Evolutionary conservation across 2,797 vertebrate genomes (phyloP).

Genomic region (Thamnophis elegans): DNA sequence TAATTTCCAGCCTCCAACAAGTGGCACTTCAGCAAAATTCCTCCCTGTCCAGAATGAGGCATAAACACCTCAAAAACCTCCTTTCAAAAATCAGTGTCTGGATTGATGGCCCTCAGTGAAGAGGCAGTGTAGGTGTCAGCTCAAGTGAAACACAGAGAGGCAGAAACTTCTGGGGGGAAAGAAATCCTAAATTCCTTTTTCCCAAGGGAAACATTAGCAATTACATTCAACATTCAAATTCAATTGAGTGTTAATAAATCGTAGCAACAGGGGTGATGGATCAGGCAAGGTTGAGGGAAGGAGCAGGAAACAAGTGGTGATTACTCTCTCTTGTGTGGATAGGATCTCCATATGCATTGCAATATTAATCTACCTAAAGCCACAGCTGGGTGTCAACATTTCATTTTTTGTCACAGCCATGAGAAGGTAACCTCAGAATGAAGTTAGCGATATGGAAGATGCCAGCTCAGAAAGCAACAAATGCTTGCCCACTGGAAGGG

Average conservation of each 20-base stretch:
- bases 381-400: neutral
- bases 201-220: neutral
- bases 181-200: conserved; percentile 32
- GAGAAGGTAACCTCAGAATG: rapidly evolving
- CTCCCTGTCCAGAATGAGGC: neutral
- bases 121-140: neutral
- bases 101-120: neutral
- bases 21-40: neutral
- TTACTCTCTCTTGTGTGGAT: neutral
- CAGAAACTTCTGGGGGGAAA: neutral
- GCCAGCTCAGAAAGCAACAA: neutral
- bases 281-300: neutral
- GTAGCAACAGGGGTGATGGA: neutral
- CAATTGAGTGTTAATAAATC: conserved; percentile 36
- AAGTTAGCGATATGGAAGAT: neutral
- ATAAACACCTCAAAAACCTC: neutral
- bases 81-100: conserved; percentile 8
- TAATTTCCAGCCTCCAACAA: neutral
- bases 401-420: neutral
- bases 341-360: neutral
- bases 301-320: neutral
- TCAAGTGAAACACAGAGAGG: neutral
- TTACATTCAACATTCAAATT: conserved; percentile 37
- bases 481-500: neutral
- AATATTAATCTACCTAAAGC: neutral